phyloP scores from a whole-genome alignment of 2,113 vertebrate genomes.

The Rhizomys pruinosus region DNA sequence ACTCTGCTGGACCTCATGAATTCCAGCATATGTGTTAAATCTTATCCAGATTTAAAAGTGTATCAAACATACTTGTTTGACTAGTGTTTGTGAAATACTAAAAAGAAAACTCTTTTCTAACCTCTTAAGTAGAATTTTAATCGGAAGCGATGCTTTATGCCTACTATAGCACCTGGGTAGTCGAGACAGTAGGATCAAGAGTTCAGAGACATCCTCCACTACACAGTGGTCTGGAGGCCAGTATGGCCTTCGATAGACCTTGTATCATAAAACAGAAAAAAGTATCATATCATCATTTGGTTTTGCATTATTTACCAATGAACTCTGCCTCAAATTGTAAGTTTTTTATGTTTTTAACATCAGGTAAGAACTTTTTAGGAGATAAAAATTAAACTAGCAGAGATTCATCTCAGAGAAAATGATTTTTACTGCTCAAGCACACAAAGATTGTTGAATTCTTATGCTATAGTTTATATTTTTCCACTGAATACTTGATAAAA shows the following conservation, averaged over 20 bases:
- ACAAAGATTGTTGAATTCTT: neutral
- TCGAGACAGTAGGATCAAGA: neutral
- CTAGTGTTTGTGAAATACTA: neutral
- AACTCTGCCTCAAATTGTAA: neutral
- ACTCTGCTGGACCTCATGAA: too few relatives aligned
- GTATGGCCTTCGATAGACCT: neutral
- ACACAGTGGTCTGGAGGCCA: too few relatives aligned
- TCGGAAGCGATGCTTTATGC: too few relatives aligned
- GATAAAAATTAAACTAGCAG: neutral
- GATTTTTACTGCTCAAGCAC: neutral
- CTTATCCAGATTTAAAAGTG: too few relatives aligned
- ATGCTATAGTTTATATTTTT: neutral
- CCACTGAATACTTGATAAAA: neutral
- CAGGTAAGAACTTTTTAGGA: neutral
- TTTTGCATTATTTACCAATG: neutral
- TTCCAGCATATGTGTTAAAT: too few relatives aligned
- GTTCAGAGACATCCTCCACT: neutral
- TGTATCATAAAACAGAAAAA: neutral
- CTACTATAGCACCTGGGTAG: neutral
- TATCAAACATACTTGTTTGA: neutral
- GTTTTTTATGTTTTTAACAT: slow-evolving; percentile 35
- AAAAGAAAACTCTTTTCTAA: neutral
- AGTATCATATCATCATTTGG: neutral
- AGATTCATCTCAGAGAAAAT: slow-evolving; percentile 6
- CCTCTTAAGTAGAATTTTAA: neutral